Percentiles rank a stretch among this genome's conserved stretches.
Evolutionary conservation across 2,888 invertebrate genomes (phyloP).

Genomic region (Dolichopus griseipennis): DNA sequence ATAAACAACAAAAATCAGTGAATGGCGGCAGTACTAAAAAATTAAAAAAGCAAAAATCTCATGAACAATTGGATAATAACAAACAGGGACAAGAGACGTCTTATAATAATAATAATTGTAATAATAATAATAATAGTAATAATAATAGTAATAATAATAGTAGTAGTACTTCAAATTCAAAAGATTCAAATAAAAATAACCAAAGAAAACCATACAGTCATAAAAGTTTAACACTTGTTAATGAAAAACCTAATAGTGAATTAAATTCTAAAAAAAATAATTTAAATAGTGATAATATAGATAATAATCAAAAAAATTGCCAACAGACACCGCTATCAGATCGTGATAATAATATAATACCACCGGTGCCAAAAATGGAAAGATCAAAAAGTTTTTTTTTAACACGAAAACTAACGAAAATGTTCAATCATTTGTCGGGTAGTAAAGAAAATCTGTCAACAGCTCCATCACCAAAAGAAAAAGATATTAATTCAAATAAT

Average conservation of each 20-base stretch:
- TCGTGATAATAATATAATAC: not conserved
- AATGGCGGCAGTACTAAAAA: not conserved
- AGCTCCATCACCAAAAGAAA: conserved; percentile 22
- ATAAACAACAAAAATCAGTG: not conserved
- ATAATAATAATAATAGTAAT: no score
- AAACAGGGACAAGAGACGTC: not conserved
- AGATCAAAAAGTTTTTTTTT: conserved; percentile 40
- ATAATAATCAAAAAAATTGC: no score
- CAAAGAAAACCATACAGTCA: not conserved
- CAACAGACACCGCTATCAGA: not conserved
- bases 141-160: no score
- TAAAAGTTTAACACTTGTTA: not conserved
- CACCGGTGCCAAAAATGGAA: conserved; percentile 31
- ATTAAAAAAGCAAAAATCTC: not conserved
- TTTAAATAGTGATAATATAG: no score
- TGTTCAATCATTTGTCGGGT: conserved; percentile 37
- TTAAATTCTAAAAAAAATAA: not conserved
- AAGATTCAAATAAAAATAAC: not conserved
- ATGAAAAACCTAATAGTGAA: not conserved
- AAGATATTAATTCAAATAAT: conserved; percentile 16
- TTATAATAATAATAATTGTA: no score
- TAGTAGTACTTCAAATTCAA: not conserved
- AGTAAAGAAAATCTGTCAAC: conserved; percentile 41
- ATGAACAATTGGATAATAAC: not conserved
- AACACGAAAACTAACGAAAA: conserved; percentile 36